These are phyloP conservation scores for Boleophthalmus pectinirostris DNA, from an alignment of 2,113 vertebrate species.

Conservation along the genomic window DNA sequence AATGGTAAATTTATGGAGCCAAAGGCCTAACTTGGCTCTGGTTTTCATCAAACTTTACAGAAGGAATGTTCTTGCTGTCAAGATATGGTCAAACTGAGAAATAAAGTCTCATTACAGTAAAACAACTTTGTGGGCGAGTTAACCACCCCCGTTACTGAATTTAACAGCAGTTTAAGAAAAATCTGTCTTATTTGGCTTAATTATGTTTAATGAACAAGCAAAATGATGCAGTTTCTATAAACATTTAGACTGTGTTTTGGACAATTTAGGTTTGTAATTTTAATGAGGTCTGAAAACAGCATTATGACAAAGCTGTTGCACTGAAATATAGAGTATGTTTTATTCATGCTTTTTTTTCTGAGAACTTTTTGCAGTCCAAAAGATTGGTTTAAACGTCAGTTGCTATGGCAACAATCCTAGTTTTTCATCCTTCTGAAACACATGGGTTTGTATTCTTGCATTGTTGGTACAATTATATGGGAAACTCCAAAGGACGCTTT, in stretches of 20 bases:
- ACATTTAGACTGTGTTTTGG: neutral
- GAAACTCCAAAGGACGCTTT: no score
- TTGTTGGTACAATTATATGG: neutral
- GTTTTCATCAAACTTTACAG: conserved; percentile 46
- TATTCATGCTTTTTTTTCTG: neutral
- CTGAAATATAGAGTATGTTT: no score
- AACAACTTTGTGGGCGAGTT: conserved; percentile 6
- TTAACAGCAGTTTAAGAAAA: neutral
- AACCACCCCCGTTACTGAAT: neutral
- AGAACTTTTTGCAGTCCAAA: no score
- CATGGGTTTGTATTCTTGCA: neutral
- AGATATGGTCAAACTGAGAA: conserved; percentile 19
- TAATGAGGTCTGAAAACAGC: neutral
- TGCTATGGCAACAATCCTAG: no score
- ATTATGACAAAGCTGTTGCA: neutral
- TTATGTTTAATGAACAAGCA: neutral
- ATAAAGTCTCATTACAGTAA: conserved; percentile 21
- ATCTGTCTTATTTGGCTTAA: neutral
- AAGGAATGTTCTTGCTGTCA: conserved; percentile 46
- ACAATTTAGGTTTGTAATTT: conserved; percentile 1
- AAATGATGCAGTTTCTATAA: neutral
- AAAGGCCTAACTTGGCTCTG: conserved; percentile 54
- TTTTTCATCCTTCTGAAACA: no score
- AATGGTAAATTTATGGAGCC: conserved; percentile 29
- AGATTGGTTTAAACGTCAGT: no score